Percentiles rank a stretch among this genome's conserved stretches.
Conservation (phyloP, 2,113 vertebrate species). For the Corydoras maculifer region DNA sequence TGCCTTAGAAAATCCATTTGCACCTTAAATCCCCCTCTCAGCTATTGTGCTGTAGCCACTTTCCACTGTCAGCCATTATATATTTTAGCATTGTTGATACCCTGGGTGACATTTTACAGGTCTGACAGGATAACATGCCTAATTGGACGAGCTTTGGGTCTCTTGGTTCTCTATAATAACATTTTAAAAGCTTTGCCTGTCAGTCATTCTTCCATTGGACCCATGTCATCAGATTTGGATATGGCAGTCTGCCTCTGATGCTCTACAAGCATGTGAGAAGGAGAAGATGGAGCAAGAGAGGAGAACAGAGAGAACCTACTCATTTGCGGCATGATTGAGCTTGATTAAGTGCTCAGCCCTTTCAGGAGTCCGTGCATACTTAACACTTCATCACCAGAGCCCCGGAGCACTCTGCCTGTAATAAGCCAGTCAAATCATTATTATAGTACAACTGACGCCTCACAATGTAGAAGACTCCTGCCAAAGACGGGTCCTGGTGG, state of each 20-base stretch:
- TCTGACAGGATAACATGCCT: conserved; percentile 5
- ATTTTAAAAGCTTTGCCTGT: too few species aligned
- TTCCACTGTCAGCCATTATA: background rate
- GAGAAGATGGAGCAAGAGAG: conserved; percentile 3
- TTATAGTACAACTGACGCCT: conserved; percentile 34
- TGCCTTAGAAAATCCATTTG: conserved; percentile 29
- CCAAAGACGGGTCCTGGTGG: conserved; percentile 14
- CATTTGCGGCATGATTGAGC: conserved; percentile 48
- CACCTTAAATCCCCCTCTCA: conserved; percentile 18
- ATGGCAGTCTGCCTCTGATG: too few species aligned
- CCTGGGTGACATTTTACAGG: conserved; percentile 10
- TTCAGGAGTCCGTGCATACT: conserved; percentile 16
- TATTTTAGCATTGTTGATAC: conserved; percentile 27
- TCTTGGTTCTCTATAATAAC: background rate
- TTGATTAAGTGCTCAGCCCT: conserved; percentile 45
- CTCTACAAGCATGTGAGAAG: background rate
- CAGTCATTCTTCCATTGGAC: too few species aligned
- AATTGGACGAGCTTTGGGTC: conserved; percentile 24
- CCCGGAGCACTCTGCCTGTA: conserved; percentile 35
- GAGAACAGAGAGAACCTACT: conserved; percentile 26
- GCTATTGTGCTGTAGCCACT: too few species aligned
- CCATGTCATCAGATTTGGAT: too few species aligned
- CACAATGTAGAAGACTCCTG: conserved; percentile 19
- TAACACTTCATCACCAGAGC: conserved; percentile 37
- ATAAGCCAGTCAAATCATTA: conserved; percentile 38